Evolutionary conservation across 2,888 invertebrate species (phyloP), one percentile per base, ranked within the genome.

Genomic region (Conomelus anceps): DNA sequence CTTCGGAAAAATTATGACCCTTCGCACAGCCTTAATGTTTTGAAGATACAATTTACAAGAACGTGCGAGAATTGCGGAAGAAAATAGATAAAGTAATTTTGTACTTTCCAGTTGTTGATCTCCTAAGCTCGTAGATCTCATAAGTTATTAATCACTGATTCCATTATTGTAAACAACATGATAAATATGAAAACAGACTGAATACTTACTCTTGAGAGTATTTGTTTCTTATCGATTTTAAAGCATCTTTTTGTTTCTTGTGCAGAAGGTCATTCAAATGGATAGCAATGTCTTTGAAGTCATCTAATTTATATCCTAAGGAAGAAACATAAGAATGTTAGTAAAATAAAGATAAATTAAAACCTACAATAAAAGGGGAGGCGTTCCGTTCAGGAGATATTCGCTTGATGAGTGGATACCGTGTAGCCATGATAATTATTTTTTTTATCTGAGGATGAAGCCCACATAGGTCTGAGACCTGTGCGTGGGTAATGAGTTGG

Each of bases 161-260:
- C 6, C 13, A 22, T 0, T 13, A 22, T 6, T 23, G 9, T 23
- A 0, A 7, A 17, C 87, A 23, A 87, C 0, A 89, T 84, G 29
- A 84, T 11, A 89, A 86, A 4, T 41, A 24, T 22, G 22, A 7
- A 26, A 85, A 86, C 24, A 63, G n/a, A 3, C 1, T 63, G 20
- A 1, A 63, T 86, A 94, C 95, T 94, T 93, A 95, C 95, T 96
- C 96, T 94, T 99, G 99, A 3, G 98, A 98, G 93, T 99, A 99
- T 94, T 99, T 99, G 93, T 97, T 97, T 91, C 96, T 94, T 89
- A 99, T 96, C 29, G 98, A 98, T 94, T 96, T 96, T 91, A 98
- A 95, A 90, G 97, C 96, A 34, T 96, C 95, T 92, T 96, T 96
- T n/a, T 96, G 96, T 92, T 96, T 97, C 92, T 96, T 95, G 92